phyloP scores from a whole-genome alignment of 2,888 invertebrate species.

The Anodontia alba region DNA sequence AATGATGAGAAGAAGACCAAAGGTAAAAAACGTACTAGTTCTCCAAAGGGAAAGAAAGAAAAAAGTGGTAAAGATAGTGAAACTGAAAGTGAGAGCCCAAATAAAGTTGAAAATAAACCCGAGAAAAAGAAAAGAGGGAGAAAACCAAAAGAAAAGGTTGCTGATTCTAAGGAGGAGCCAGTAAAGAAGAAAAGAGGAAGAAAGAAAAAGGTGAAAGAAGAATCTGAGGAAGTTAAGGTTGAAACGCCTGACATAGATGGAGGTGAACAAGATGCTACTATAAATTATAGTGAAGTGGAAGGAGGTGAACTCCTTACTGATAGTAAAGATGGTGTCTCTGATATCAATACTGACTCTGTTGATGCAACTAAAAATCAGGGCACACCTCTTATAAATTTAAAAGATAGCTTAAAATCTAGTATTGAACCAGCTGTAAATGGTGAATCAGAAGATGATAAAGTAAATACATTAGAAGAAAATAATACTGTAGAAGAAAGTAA shows the following conservation, averaged over 20 bases:
- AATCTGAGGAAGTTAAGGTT: conserved; percentile 33
- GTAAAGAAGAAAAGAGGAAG: conserved; percentile 56
- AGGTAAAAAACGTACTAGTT: conserved; percentile 55
- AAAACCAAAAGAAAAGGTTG: conserved; percentile 46
- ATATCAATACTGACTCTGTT: conserved; percentile 20
- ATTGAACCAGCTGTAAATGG: neutral
- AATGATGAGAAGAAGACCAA: conserved; percentile 48
- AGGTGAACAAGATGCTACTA: conserved; percentile 62
- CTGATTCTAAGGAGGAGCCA: conserved; percentile 32
- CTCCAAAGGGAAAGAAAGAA: conserved; percentile 59
- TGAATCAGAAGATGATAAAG: conserved; percentile 18
- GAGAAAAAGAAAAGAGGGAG: conserved; percentile 54
- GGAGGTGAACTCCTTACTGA: conserved; percentile 64
- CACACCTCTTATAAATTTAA: neutral
- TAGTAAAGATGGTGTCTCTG: conserved; percentile 67
- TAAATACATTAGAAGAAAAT: conserved; percentile 19
- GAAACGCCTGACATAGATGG: conserved; percentile 52
- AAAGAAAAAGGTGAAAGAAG: conserved; percentile 48
- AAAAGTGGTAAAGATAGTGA: conserved; percentile 46
- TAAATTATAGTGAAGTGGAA: conserved; percentile 67
- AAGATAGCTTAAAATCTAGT: neutral
- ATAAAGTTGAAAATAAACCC: conserved; percentile 41
- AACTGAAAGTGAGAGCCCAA: conserved; percentile 43
- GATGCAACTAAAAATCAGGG: conserved; percentile 25
- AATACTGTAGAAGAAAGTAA: neutral